Base-by-base conservation (phyloP, 2,888 invertebrate species). In the Clanis bilineata region DNA sequence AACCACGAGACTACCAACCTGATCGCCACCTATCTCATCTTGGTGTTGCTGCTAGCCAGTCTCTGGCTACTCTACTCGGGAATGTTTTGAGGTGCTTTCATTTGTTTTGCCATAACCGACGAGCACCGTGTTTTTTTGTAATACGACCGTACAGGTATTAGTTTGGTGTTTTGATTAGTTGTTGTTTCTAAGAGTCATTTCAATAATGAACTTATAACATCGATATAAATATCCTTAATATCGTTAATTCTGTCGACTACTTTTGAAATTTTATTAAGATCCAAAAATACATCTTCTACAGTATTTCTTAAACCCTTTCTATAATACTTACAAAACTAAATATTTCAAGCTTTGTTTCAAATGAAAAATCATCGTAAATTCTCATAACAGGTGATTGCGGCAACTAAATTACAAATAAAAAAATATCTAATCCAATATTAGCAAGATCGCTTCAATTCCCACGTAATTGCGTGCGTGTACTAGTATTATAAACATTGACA, bases 51-150 rank as follows among this genome's bases (percentile, higher is more conserved):
- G 43, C 88, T 95, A 59, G 92, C 94, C 73, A 93, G 94, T 60
- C 91, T 95, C 57, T 95, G 95, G 94, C 85, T 95, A 43, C 92
- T 95, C 64, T 95, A 95, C 83, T 93, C 95, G 22, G 95, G 95
- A 63, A 73, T 95, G 79, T 92, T 90, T 79, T 92, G 88, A 90
- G 89, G 90, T 89, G 86, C 82, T 64, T 12, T 44, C 21, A 41
- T 63, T 65, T 47, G 60, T 44, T 56, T 54, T 59, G 5, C 15
- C 51, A 32, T 51, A 28, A 18, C 9, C 18, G 51, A 32, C 32
- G 32, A 51, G 10, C 51, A 18, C 32, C 18, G 51, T 9, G 51
- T 18, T 18, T 9, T 51, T 32, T 51, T 18, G 32, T 18, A 32
- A 32, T 51, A 15, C 28, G 18, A 4, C 51, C 18, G 18, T 32